phyloP scores from a whole-genome alignment of 2,888 invertebrate genomes.

The Leuctra nigra region DNA sequence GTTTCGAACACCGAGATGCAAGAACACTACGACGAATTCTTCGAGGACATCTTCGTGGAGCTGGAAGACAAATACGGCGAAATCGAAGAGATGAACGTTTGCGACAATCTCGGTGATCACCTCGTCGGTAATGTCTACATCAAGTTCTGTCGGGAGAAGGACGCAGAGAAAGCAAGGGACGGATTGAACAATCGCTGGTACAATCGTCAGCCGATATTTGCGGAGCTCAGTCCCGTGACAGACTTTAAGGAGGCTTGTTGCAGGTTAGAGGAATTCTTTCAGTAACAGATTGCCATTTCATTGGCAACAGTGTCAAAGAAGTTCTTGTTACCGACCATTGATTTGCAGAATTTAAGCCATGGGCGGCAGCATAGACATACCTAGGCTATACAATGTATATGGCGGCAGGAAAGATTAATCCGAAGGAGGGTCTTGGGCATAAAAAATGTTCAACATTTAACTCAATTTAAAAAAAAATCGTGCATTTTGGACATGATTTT shows the following conservation, averaged over 20 bases:
- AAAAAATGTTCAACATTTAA: too few species aligned
- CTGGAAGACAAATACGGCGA: conserved; percentile 99
- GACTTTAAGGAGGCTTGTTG: conserved; percentile 99
- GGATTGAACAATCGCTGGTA: conserved; percentile 99
- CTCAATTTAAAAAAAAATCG: too few species aligned
- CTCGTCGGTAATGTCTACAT: conserved; percentile 99
- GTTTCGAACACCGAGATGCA: conserved; percentile 98
- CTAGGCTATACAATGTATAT: too few species aligned
- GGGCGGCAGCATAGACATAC: conserved; percentile 99
- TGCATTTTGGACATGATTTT: too few species aligned
- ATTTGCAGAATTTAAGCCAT: too few species aligned
- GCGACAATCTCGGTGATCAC: conserved; percentile 98
- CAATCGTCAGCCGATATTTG: conserved; percentile 94
- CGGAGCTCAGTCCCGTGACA: conserved; percentile 97
- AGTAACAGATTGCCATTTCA: too few species aligned
- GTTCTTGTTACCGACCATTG: too few species aligned
- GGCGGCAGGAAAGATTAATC: too few species aligned
- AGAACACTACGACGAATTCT: conserved; percentile 98
- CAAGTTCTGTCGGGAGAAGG: conserved; percentile 96
- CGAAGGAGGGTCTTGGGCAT: too few species aligned
- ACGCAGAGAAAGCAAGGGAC: conserved; percentile 94
- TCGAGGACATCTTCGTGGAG: conserved; percentile 98
- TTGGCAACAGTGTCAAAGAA: too few species aligned
- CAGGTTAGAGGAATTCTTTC: too few species aligned
- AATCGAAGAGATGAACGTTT: conserved; percentile 99